phyloP scores from a whole-genome alignment of 2,113 vertebrate genomes.

The Pterocles gutturalis region DNA sequence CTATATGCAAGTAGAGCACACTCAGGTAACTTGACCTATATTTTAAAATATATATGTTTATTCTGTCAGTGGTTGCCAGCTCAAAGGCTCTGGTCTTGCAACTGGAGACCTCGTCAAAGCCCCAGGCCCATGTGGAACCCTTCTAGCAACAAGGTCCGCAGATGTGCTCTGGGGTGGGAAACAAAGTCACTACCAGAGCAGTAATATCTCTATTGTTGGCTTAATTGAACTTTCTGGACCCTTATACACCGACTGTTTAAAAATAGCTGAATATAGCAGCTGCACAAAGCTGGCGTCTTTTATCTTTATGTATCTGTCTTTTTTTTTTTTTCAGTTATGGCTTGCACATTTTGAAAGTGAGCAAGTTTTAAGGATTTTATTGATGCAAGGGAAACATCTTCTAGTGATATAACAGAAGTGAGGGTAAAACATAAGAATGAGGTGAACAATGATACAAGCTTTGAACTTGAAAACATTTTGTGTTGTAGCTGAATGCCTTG shows the following conservation, averaged over 20 bases:
- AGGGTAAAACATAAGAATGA: background rate
- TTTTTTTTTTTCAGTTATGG: background rate
- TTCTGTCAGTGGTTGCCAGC: background rate
- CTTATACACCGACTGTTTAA: background rate
- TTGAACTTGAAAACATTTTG: slow-evolving; percentile 47
- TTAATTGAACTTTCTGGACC: slow-evolving; percentile 42
- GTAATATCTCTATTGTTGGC: background rate
- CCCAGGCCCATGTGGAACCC: background rate
- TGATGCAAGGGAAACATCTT: background rate
- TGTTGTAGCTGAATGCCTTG: slow-evolving; percentile 13
- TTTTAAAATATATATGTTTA: slow-evolving; percentile 24
- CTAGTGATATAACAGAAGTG: background rate
- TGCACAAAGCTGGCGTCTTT: background rate
- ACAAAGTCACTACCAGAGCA: background rate
- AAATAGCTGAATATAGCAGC: slow-evolving; percentile 27
- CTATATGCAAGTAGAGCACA: slow-evolving; percentile 37
- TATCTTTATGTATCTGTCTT: background rate
- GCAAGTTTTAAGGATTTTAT: slow-evolving; percentile 11
- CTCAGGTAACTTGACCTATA: slow-evolving; percentile 48
- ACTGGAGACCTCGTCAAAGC: background rate
- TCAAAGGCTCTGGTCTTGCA: slow-evolving; percentile 21
- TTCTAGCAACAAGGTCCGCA: background rate
- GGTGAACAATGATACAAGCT: slow-evolving; percentile 14
- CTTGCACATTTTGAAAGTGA: slow-evolving; percentile 6
- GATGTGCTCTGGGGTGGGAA: background rate